Evolutionary conservation across 2,113 vertebrate species (phyloP).

Genomic region (Elephas maximus): DNA sequence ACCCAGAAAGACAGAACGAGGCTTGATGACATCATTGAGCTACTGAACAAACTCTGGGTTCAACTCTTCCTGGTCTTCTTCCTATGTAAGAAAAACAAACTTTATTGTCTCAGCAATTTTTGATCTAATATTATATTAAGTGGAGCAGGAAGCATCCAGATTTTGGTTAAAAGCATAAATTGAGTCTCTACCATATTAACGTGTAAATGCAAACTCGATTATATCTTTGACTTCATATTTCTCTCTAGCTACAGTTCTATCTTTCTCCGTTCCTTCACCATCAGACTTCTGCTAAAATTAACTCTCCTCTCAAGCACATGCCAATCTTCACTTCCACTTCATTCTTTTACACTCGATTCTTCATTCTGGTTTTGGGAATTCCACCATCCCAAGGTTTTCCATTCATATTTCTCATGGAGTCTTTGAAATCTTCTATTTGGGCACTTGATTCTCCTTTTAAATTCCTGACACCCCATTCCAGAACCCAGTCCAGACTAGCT

Average conservation of each 20-base stretch:
- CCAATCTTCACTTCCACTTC: neutral
- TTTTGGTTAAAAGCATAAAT: conserved; percentile 28
- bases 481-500: neutral
- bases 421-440: neutral
- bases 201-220: neutral
- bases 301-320: neutral
- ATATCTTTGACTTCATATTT: neutral
- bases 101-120: conserved; percentile 22
- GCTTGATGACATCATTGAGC: neutral
- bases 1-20: neutral
- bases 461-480: neutral
- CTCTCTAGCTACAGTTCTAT: neutral
- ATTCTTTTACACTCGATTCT: neutral
- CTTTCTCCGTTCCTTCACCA: neutral
- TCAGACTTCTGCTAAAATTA: neutral
- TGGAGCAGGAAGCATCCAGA: neutral
- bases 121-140: neutral
- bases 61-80: neutral
- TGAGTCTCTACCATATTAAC: neutral
- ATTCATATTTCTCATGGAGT: neutral
- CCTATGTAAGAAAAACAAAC: neutral
- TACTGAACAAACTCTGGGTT: neutral
- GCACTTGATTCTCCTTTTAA: neutral
- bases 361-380: neutral
- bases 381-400: neutral